Evolutionary conservation across 1,140 invertebrate species (phyloP).

Genomic region (Ceratina calcarata): DNA sequence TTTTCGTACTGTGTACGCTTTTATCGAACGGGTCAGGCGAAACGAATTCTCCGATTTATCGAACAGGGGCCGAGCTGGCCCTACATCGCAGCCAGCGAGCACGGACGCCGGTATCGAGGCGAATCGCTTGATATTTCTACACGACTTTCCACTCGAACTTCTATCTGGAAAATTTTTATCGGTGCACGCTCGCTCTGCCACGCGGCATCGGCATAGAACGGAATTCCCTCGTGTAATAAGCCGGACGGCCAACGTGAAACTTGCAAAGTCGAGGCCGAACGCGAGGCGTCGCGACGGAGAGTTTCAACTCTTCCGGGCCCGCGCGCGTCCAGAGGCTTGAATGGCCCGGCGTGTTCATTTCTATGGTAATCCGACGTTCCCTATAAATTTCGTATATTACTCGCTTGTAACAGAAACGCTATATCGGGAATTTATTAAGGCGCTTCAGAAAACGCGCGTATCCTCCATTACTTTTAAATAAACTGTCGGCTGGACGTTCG

Average conservation of each 20-base stretch:
- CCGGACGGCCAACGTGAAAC: not conserved
- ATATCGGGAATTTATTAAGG: slow-evolving; percentile 5
- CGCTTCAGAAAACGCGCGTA: not conserved
- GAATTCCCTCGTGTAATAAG: slow-evolving; percentile 26
- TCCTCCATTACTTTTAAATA: not conserved
- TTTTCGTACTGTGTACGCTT: not conserved
- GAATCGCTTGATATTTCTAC: slow-evolving; percentile 34
- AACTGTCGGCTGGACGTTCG: not conserved
- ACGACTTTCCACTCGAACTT: slow-evolving; percentile 49
- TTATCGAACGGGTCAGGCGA: slow-evolving; percentile 10
- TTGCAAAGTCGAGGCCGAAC: not conserved
- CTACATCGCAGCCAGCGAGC: not conserved
- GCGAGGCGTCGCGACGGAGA: no score
- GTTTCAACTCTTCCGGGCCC: not conserved
- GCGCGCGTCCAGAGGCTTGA: not conserved
- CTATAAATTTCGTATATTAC: slow-evolving; percentile 29
- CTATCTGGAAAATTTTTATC: slow-evolving; percentile 14
- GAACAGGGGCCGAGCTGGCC: not conserved
- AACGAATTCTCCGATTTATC: slow-evolving; percentile 35
- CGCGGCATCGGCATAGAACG: no score
- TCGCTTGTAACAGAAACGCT: slow-evolving; percentile 10
- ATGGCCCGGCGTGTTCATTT: slow-evolving; percentile 18
- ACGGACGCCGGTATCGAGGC: not conserved
- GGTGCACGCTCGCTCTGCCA: not conserved
- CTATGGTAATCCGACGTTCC: slow-evolving; percentile 30